Evolutionary conservation across 1,140 invertebrate genomes (phyloP).

Genomic region (Ylistrum balloti): DNA sequence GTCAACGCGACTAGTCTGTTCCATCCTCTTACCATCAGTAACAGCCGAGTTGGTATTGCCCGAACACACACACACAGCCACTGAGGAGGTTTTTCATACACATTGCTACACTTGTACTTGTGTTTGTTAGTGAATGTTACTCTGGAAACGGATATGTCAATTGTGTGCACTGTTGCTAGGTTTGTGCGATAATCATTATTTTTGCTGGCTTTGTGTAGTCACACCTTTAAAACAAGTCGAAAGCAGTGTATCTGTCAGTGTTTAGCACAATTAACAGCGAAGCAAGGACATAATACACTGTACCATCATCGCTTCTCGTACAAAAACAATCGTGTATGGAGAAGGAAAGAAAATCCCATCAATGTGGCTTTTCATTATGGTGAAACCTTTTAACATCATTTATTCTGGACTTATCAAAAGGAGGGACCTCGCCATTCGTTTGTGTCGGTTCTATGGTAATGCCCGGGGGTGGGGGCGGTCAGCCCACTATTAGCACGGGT

Average conservation of each 20-base stretch:
- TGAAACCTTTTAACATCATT: background rate
- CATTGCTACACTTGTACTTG: background rate
- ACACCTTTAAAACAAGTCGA: background rate
- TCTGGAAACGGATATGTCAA: background rate
- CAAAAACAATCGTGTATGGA: background rate
- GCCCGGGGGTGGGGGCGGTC: slow-evolving; percentile 10
- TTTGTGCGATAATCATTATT: slow-evolving; percentile 12
- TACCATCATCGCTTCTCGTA: no score
- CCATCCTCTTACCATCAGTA: background rate
- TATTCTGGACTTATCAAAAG: background rate
- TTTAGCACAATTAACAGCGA: background rate
- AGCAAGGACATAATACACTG: background rate
- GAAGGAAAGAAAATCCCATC: background rate
- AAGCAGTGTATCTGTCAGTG: background rate
- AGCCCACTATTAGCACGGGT: slow-evolving; percentile 24
- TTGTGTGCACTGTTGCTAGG: background rate
- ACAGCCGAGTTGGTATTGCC: slow-evolving; percentile 19
- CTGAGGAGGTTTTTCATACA: background rate
- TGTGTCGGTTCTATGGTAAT: slow-evolving; percentile 10
- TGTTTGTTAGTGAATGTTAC: background rate
- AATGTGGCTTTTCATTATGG: background rate
- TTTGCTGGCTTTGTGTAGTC: background rate
- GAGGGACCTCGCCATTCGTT: background rate
- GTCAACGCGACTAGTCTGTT: background rate
- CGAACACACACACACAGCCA: background rate